phyloP scores from a whole-genome alignment of 2,888 invertebrate species.

The Escarpia spicata region DNA sequence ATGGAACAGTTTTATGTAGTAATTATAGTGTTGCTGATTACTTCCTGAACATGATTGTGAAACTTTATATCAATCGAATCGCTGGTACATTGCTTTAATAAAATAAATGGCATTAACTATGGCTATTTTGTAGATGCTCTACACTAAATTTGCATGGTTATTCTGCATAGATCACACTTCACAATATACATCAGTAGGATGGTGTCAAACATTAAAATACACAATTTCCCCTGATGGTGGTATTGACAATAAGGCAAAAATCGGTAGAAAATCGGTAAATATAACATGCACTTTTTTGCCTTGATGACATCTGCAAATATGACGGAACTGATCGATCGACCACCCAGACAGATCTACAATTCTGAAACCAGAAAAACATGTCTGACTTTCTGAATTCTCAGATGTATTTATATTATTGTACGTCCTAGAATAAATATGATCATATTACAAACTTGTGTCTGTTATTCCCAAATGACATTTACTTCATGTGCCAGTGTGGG shows the following conservation, averaged over 20 bases:
- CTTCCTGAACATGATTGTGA: too few relatives aligned
- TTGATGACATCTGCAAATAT: background rate
- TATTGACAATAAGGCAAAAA: background rate
- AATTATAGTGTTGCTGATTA: too few relatives aligned
- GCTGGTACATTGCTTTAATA: too few relatives aligned
- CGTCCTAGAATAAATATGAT: background rate
- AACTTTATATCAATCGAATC: too few relatives aligned
- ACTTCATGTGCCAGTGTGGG: background rate
- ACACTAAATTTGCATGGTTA: too few relatives aligned
- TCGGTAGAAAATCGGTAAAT: background rate
- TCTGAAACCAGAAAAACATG: background rate
- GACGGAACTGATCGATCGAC: background rate
- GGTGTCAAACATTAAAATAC: background rate
- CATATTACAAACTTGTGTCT: background rate
- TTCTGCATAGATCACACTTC: background rate
- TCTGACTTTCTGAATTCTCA: background rate
- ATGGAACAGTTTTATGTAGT: too few relatives aligned
- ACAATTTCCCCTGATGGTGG: background rate
- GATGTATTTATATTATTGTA: background rate
- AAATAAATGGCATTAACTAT: too few relatives aligned
- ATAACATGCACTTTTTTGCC: background rate
- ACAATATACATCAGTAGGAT: background rate
- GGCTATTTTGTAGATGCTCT: too few relatives aligned
- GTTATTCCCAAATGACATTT: background rate
- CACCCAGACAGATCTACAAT: background rate